Base-by-base conservation (phyloP, 1,140 invertebrate genomes). In the Penaeus chinensis region DNA sequence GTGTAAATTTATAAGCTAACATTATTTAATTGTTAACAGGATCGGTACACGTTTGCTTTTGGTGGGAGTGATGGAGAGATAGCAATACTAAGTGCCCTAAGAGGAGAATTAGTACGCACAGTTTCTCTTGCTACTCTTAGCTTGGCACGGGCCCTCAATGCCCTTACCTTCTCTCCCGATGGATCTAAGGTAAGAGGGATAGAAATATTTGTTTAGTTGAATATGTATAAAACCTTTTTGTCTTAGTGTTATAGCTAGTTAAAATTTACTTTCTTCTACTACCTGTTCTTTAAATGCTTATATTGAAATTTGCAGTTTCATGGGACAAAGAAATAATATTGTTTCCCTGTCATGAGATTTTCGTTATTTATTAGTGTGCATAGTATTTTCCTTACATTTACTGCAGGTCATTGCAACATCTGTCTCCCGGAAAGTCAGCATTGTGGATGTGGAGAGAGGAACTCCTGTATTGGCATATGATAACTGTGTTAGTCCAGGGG, bases 31-130 rank as follows among this genome's bases (percentile, higher is more conserved):
- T 37, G n/a, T 69, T 69, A 60, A n/a, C 80, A 87, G 86, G 86
- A 82, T 54, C 86, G 86, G 11, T 87, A 87, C 77, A 79, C 86
- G n/a, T 87, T 87, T 37, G 86, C 86, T 60, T 87, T 87, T 77
- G 86, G 86, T 20, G 80, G 86, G 11, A 74, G 54, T 63, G 86
- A 87, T 19, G 86, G 86, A 24, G 86, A 87, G 86, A 82, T 87
- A 77, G 81, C 69, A 61, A 27, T 87, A 32, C 71, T 87, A 54
- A 87, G 74, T 78, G 86, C 86, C 32, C 69, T 87, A 37, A 65
- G 86, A 27, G 86, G 86, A 24, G 86, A 87, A 62, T 65, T 82
- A 47, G 86, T 87, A 11, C 86, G 86, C 22, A 62, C 86, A 16
- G 74, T 87, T 32, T 32, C 80, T 8, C 66, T 87, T 13, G 81